Base-by-base conservation (phyloP, 2,797 vertebrate species). In the Tarsius wallacei region DNA sequence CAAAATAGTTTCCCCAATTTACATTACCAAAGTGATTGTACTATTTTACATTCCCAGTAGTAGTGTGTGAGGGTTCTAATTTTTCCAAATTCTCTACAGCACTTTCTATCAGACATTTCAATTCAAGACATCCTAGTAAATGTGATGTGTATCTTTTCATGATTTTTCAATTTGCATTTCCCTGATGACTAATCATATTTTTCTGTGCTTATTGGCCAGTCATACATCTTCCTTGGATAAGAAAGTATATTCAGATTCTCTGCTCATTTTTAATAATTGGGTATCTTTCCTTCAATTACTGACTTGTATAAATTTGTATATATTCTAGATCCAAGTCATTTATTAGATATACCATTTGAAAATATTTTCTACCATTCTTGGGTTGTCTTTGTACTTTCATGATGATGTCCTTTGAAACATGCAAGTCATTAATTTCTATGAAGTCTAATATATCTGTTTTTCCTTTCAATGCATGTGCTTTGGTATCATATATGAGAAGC, bases 321-420 rank as follows among this genome's bases (percentile, higher is more conserved):
- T 7, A 73, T 36, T 91, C 49, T 49, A 87, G 47, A 73, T 16
- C 81, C 17, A 81, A 83, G 7, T 64, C 10, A 31, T 31, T 71
- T 73, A 66, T 36, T 33, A 91, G 36, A 55, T 19, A 57, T 1
- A 4, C 71, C 22, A 70, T 55, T 64, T 91, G 10, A 19, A 66
- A 64, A 81, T 73, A 81, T 49, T 91, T 91, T 95, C 33, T 91
- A 28, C 49, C 55, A 63, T 63, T 90, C 21, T 87, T 49, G 15
- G 0, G 1, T 9, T 91, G 64, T n/a, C 90, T 80, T 42, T 91
- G 36, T 5, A 71, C 21, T 85, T 86, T 78, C 9, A 57, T 66
- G 16, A 33, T 81, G 17, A 36, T 57, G 28, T 49, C 13, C 42
- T 73, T 36, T 57, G 33, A 66, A 66, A 0, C 28, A 47, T 12